phyloP scores from a whole-genome alignment of 1,140 invertebrate species.

The Nixonia krombeini region DNA sequence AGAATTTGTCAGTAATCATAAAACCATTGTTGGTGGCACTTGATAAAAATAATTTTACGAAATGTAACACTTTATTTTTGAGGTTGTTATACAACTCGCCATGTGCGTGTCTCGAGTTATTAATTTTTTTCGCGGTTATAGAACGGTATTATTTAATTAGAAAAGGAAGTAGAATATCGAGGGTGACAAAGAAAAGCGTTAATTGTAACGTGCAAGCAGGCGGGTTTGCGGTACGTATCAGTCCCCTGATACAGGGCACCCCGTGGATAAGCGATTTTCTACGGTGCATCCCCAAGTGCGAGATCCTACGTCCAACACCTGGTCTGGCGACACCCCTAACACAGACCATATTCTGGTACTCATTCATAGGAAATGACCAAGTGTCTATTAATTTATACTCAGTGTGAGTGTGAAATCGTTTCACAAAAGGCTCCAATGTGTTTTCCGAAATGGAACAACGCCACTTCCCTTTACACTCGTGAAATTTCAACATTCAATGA shows the following conservation, averaged over 20 bases:
- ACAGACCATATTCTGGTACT: slow-evolving; percentile 35
- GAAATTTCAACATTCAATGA: slow-evolving; percentile 19
- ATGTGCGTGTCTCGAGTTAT: no score
- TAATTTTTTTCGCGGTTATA: slow-evolving; percentile 17
- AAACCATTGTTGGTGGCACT: no score
- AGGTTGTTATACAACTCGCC: no score
- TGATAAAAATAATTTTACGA: no score
- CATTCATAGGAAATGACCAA: no score
- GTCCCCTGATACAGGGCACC: neutral
- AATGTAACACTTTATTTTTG: no score
- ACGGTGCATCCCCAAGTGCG: no score
- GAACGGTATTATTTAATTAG: neutral
- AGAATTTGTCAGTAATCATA: no score
- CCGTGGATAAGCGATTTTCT: slow-evolving; percentile 49
- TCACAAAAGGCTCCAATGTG: slow-evolving; percentile 22
- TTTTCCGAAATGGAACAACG: neutral
- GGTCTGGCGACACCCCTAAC: slow-evolving; percentile 29
- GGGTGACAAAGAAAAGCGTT: slow-evolving; percentile 1
- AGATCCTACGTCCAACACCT: slow-evolving; percentile 46
- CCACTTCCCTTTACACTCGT: slow-evolving; percentile 14
- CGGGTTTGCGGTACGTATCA: slow-evolving; percentile 9
- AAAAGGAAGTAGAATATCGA: neutral
- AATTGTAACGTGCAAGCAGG: no score
- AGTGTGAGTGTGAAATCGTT: slow-evolving; percentile 55
- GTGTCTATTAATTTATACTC: slow-evolving; percentile 60